Percentiles rank a stretch among this genome's conserved stretches.
These are phyloP conservation scores for Diuraphis noxia DNA, from an alignment of 1,140 invertebrate genomes.

Conservation along the genomic window DNA sequence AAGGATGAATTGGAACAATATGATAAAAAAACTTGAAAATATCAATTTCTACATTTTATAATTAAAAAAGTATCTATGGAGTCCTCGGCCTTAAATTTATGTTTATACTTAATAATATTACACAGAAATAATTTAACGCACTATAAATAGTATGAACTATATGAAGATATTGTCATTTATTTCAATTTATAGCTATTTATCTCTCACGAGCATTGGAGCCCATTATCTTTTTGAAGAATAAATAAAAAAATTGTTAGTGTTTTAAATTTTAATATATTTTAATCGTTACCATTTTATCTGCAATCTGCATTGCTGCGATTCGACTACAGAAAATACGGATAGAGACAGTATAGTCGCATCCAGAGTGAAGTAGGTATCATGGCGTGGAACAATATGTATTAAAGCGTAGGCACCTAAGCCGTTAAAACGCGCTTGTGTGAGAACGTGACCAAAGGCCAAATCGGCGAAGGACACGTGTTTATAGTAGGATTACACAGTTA, in stretches of 20 bases:
- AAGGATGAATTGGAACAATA: no score
- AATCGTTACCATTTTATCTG: neutral
- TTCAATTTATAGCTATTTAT: no score
- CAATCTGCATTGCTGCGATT: neutral
- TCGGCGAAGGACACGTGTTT: conserved; percentile 42
- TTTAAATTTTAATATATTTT: neutral
- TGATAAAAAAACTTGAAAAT: no score
- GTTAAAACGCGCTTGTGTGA: conserved; percentile 40
- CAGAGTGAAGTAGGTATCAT: neutral
- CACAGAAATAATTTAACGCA: no score
- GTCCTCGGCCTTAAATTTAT: no score
- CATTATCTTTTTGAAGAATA: no score
- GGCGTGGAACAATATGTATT: neutral
- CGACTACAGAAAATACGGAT: neutral
- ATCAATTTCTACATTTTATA: no score
- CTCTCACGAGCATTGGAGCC: no score
- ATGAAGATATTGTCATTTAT: no score
- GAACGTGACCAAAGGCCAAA: conserved; percentile 53
- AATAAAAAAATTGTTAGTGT: neutral
- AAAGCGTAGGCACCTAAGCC: neutral
- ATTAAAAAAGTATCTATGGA: no score
- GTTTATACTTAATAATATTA: no score
- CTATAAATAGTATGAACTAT: no score
- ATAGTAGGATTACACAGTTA: conserved; percentile 42
- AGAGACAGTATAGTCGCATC: neutral